phyloP scores from a whole-genome alignment of 2,797 vertebrate genomes.

The Helostoma temminkii region DNA sequence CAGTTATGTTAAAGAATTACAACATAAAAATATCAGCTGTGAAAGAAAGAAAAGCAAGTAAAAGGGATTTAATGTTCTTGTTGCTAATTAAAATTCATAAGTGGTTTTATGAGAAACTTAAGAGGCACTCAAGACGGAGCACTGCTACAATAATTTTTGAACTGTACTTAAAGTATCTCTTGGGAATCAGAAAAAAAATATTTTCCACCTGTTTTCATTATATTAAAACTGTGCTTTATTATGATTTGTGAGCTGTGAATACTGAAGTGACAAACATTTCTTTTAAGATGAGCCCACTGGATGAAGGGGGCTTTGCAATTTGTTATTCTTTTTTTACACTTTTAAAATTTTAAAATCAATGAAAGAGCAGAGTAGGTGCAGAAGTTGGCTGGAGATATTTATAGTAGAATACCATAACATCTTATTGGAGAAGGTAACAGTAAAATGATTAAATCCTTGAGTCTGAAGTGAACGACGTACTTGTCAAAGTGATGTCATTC shows the following conservation, averaged over 20 bases:
- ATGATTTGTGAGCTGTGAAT: conserved; percentile 12
- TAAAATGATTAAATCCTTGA: conserved; percentile 20
- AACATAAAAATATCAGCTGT: conserved; percentile 3
- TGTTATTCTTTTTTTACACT: too few relatives aligned
- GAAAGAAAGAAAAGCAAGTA: neutral
- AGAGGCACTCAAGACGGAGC: neutral
- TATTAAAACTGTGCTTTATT: conserved; percentile 9
- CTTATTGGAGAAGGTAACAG: neutral
- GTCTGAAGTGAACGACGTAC: neutral
- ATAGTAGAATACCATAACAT: conserved; percentile 5
- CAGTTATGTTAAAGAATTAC: conserved; percentile 3
- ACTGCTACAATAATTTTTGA: neutral
- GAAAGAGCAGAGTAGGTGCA: neutral
- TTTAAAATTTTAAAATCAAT: neutral
- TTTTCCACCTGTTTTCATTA: conserved; percentile 18
- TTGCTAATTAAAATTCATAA: neutral
- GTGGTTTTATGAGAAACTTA: neutral
- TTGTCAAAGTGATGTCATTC: conserved; percentile 9
- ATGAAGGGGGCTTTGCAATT: conserved; percentile 36
- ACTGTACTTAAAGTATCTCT: neutral
- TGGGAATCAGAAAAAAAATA: neutral
- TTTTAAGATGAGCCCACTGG: conserved; percentile 47
- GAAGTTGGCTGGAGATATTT: neutral
- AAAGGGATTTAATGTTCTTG: neutral
- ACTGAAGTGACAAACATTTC: conserved; percentile 28